Evolutionary conservation across 2,797 vertebrate species (phyloP).

Genomic region (Diglossa cyanea): DNA sequence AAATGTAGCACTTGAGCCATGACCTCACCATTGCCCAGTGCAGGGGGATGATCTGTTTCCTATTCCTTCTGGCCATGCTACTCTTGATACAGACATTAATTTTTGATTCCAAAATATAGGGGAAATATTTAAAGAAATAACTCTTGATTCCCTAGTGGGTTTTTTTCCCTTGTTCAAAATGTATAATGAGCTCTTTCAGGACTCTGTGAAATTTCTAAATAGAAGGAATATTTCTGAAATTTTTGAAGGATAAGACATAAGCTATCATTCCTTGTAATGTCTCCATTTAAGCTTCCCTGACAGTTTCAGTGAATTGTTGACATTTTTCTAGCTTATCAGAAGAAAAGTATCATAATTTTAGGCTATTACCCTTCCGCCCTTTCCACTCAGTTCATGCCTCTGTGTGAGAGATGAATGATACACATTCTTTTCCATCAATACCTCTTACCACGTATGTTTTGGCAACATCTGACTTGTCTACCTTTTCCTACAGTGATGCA

Average conservation of each 20-base stretch:
- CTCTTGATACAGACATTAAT: not conserved
- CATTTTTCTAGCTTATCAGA: not conserved
- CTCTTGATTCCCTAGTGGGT: not conserved
- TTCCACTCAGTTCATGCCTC: not conserved
- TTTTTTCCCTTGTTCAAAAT: accelerated
- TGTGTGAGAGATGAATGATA: not conserved
- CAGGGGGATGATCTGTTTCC: not conserved
- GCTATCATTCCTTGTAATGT: not conserved
- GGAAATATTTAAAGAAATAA: not conserved
- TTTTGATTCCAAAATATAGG: not conserved
- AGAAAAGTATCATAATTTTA: not conserved
- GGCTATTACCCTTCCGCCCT: not conserved
- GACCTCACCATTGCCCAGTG: not conserved
- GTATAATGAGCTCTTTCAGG: not conserved
- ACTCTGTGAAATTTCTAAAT: not conserved
- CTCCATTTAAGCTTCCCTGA: not conserved
- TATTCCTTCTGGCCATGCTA: not conserved
- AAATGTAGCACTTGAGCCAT: not conserved
- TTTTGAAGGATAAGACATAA: not conserved
- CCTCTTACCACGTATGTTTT: not conserved
- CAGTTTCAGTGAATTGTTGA: not conserved
- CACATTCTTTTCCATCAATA: not conserved
- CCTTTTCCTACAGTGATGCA: not conserved
- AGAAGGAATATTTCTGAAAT: not conserved
- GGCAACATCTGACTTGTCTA: not conserved